Percentiles rank a stretch among this genome's conserved stretches.
Evolutionary conservation across 2,888 invertebrate genomes (phyloP).

Genomic region (Camponotus fellah): DNA sequence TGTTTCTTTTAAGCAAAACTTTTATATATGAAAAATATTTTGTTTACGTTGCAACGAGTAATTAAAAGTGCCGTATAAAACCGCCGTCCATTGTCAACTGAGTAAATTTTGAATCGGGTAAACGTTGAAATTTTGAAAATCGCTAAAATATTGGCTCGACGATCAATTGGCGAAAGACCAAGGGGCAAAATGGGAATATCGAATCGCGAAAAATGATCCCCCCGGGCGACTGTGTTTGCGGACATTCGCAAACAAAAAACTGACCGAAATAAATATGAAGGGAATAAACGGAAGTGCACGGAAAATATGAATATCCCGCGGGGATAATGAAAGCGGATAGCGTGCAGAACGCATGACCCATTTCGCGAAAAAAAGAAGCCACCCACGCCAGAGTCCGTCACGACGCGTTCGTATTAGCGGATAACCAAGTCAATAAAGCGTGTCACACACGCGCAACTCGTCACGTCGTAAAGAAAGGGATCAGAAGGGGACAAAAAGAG

Average conservation of each 20-base stretch:
- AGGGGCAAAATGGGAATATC: not conserved
- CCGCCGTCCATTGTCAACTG: not conserved
- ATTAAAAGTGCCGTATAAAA: not conserved
- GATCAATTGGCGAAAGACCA: slow-evolving; percentile 10
- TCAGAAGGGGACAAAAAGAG: not conserved
- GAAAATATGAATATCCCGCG: slow-evolving; percentile 47
- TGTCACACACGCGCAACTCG: slow-evolving; percentile 20
- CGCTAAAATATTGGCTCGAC: not conserved
- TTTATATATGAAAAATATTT: not conserved
- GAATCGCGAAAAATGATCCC: slow-evolving; percentile 34
- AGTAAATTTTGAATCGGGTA: slow-evolving; percentile 4
- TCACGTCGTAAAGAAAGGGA: not conserved
- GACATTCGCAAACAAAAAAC: slow-evolving; percentile 28
- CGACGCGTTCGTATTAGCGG: slow-evolving; percentile 30
- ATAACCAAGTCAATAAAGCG: slow-evolving; percentile 51
- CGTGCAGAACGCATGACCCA: slow-evolving; percentile 1
- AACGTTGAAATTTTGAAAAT: slow-evolving; percentile 17
- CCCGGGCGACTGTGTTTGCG: slow-evolving; percentile 25
- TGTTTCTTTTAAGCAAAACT: not conserved
- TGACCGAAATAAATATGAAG: slow-evolving; percentile 14
- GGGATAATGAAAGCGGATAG: slow-evolving; percentile 24
- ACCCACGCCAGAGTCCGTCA: slow-evolving; percentile 26
- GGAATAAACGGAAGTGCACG: slow-evolving; percentile 7
- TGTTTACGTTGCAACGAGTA: not conserved
- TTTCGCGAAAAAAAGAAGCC: slow-evolving; percentile 24